Evolutionary conservation across 2,113 vertebrate genomes (phyloP).

Genomic region (Sinocyclocheilus rhinocerous): DNA sequence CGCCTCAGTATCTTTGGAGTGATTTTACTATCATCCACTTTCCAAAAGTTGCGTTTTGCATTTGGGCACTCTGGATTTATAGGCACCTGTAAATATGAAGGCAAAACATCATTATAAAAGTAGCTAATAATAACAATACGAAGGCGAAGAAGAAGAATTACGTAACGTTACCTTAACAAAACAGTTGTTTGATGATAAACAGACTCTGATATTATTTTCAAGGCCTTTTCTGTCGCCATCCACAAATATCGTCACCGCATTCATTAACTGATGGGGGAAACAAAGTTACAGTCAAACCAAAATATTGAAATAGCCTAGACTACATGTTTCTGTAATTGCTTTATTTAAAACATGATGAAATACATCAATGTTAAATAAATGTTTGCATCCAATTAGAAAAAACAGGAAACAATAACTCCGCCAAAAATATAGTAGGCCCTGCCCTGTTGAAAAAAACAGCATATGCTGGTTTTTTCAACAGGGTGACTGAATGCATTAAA

Average conservation of each 20-base stretch:
- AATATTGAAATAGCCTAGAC: not conserved
- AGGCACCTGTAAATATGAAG: conserved; percentile 20
- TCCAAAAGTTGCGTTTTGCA: conserved; percentile 46
- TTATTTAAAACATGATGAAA: not conserved
- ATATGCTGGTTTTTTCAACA: too few relatives aligned
- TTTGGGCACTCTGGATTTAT: conserved; percentile 41
- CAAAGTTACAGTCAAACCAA: not conserved
- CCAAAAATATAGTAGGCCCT: too few relatives aligned
- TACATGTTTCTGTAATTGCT: not conserved
- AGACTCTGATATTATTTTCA: conserved; percentile 45
- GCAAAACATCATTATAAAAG: too few relatives aligned
- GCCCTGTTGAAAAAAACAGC: too few relatives aligned
- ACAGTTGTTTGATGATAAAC: conserved; percentile 47
- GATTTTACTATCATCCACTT: conserved; percentile 41
- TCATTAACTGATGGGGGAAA: conserved; percentile 39
- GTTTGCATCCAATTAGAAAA: not conserved
- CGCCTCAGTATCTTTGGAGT: conserved; percentile 37
- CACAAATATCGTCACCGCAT: conserved; percentile 18
- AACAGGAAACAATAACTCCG: not conserved
- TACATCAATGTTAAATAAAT: not conserved
- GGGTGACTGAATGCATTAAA: too few relatives aligned
- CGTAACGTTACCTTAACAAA: conserved; percentile 54
- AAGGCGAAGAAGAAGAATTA: not conserved
- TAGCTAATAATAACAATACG: too few relatives aligned
- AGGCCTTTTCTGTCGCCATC: conserved; percentile 38